Conservation (phyloP, 2,888 invertebrate genomes). For the Strigamia transsilvanica region DNA sequence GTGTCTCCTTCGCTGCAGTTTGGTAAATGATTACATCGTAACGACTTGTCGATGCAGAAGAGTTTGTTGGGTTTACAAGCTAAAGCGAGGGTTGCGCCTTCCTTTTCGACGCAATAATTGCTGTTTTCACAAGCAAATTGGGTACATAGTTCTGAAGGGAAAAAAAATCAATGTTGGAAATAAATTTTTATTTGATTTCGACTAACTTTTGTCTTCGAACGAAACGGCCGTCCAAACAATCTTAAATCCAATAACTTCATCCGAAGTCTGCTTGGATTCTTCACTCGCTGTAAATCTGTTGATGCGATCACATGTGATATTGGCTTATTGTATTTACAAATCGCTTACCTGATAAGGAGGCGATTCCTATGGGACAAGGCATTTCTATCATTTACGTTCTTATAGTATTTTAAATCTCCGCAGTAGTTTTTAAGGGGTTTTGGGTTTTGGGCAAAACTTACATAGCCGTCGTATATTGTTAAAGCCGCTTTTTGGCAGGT, state of each 20-base stretch:
- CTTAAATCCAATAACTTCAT: constrained; percentile 61
- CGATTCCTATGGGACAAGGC: constrained; percentile 64
- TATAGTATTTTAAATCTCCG: constrained; percentile 65
- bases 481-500: constrained; percentile 65
- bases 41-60: constrained; percentile 64
- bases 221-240: constrained; percentile 62
- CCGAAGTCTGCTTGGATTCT: constrained; percentile 57
- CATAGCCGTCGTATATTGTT: constrained; percentile 64
- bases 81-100: constrained; percentile 57
- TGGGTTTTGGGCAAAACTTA: constrained; percentile 57
- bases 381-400: constrained; percentile 64
- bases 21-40: constrained; percentile 64
- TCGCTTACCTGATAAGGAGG: constrained; percentile 61
- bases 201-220: constrained; percentile 59
- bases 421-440: constrained; percentile 62
- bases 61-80: constrained; percentile 60
- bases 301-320: constrained; percentile 55
- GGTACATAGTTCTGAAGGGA: constrained; percentile 59
- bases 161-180: neutral
- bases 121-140: constrained; percentile 63
- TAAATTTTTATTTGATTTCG: neutral
- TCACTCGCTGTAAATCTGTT: constrained; percentile 60
- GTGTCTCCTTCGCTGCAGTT: constrained; percentile 65
- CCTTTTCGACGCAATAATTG: constrained; percentile 61
- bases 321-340: neutral